Evolutionary conservation across 2,888 invertebrate species (phyloP).

Genomic region (Yponomeuta malinellus): DNA sequence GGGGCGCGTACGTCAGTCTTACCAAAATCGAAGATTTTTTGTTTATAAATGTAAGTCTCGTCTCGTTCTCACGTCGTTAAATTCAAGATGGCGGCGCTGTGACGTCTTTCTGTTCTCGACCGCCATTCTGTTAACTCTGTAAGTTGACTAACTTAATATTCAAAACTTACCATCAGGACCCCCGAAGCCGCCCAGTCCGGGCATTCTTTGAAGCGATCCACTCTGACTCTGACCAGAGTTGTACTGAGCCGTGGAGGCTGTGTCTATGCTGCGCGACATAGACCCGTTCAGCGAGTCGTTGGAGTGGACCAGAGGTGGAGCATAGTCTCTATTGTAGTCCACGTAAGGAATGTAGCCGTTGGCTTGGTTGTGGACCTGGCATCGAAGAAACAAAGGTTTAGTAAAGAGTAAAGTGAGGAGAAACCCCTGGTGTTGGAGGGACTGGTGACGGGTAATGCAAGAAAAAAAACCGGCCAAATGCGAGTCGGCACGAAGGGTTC

Average conservation of each 20-base stretch:
- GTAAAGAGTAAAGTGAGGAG: not conserved
- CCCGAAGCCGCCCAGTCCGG: constrained; percentile 45
- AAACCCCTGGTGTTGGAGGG: too few species aligned
- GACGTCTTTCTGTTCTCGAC: too few species aligned
- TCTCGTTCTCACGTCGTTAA: too few species aligned
- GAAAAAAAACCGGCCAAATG: too few species aligned
- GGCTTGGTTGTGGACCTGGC: constrained; percentile 71
- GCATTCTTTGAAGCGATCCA: constrained; percentile 51
- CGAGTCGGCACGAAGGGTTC: too few species aligned
- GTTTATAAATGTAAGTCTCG: too few species aligned
- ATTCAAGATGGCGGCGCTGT: too few species aligned
- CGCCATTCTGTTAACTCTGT: too few species aligned
- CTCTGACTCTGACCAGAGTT: constrained; percentile 34
- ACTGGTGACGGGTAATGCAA: too few species aligned
- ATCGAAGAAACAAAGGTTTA: not conserved
- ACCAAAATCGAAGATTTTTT: too few species aligned
- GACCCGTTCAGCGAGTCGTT: constrained; percentile 55
- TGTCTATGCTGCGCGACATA: constrained; percentile 52
- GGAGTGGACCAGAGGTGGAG: constrained; percentile 79
- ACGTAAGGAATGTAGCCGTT: constrained; percentile 93
- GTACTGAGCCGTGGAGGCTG: constrained; percentile 16
- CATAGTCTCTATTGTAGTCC: constrained; percentile 91
- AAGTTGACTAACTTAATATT: constrained; percentile 14
- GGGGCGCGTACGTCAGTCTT: too few species aligned
- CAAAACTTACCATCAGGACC: constrained; percentile 59